Percentiles rank a stretch among this genome's conserved stretches.
Evolutionary conservation across 2,797 vertebrate genomes (phyloP).

Genomic region (Cichlasoma orientale): DNA sequence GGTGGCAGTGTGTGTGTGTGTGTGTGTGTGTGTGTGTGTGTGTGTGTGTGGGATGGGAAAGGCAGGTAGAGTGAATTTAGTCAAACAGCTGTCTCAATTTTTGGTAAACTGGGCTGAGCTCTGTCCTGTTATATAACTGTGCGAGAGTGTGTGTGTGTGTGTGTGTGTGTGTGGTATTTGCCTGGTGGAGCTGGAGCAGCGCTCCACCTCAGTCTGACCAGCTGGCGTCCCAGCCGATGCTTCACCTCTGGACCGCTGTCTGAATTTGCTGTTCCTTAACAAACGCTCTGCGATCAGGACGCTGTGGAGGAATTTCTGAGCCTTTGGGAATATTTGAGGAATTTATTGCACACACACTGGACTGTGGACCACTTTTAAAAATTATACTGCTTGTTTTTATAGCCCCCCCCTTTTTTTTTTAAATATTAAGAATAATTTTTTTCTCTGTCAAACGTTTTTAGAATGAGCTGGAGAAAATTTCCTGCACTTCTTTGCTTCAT

Average conservation of each 20-base stretch:
- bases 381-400: not conserved
- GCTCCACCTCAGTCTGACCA: conserved; percentile 72
- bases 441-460: not conserved
- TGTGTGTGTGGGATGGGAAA: conserved; percentile 14
- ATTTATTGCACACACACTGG: conserved; percentile 5
- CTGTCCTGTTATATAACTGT: conserved; percentile 81
- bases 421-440: not conserved
- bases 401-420: not conserved
- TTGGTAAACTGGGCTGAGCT: conserved; percentile 57
- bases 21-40: conserved; percentile 5
- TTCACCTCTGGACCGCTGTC: conserved; percentile 60
- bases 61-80: conserved; percentile 60
- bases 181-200: conserved; percentile 58
- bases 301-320: conserved; percentile 28
- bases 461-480: not conserved
- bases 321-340: conserved; percentile 43
- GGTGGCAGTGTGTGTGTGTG: not conserved
- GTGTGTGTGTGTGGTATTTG: conserved; percentile 59
- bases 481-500: not conserved
- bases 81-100: conserved; percentile 65
- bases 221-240: conserved; percentile 65
- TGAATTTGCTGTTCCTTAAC: conserved; percentile 16
- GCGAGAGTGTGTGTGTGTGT: conserved; percentile 48
- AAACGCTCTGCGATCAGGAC: conserved; percentile 20
- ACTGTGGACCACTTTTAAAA: not conserved